Evolutionary conservation across 2,113 vertebrate genomes (phyloP), one percentile per base, ranked within the genome.

Genomic region (Perca schrenkii): DNA sequence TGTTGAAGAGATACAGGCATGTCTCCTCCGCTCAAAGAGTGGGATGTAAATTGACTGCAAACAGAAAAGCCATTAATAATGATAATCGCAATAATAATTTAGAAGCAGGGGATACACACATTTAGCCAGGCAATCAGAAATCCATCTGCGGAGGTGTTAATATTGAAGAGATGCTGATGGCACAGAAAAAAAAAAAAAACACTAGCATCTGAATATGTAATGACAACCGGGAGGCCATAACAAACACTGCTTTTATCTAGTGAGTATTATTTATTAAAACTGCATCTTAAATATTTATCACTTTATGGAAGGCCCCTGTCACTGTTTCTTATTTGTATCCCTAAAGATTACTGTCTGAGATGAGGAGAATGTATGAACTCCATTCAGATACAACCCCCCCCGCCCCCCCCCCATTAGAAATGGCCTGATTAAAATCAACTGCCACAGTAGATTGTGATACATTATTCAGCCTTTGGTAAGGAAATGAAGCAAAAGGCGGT

Each of bases 241-340:
- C 90, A 95, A 93, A 90, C 92, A 86, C 77, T 81, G 87, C 88
- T 92, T 94, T 94, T 91, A 95, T 95, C 92, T 89, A 64, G 86
- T 86, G 82, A 90, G 74, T 92, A 94, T 95, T 90, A 95, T 86
- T 94, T 95, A 95, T 95, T 95, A 94, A 96, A 94, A 95, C 80
- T 77, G 77, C 80, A 82, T 88, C 88, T 95, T 91, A 95, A 95
- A 95, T 95, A 95, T 94, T 92, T 90, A 94, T 93, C 82, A 81
- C 84, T 74, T 91, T 91, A 94, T 95, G 92, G 93, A 94, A 91
- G 89, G 91, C 85, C 89, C 77, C 83, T 93, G 86, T 89, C 89
- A 88, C 61, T 80, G 77, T 82, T 87, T 88, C 79, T 67, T 94
- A 86, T 92, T 89, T 80, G 68, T 92, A 77, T 93, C 91, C 87